Percentiles rank a stretch among this genome's conserved stretches.
phyloP scores from a whole-genome alignment of 2,888 invertebrate species.

The Chrysolina haemoptera region DNA sequence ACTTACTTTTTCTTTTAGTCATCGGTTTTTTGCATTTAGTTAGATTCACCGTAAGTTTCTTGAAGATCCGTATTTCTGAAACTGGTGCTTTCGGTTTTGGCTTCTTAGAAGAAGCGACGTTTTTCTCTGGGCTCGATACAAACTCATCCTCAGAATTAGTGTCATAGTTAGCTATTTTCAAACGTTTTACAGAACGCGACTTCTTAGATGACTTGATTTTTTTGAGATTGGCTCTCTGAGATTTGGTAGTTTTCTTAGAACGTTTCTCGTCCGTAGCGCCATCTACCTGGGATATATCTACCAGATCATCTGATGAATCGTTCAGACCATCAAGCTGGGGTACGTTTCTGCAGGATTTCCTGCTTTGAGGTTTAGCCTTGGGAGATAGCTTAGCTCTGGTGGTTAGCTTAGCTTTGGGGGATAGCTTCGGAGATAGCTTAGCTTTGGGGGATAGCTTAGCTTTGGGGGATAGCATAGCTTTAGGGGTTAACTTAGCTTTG shows the following conservation, averaged over 20 bases:
- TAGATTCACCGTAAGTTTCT: conserved; percentile 71
- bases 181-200: conserved; percentile 43
- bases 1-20: conserved; percentile 53
- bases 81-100: conserved; percentile 46
- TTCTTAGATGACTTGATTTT: conserved; percentile 50
- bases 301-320: conserved; percentile 28
- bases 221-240: conserved; percentile 60
- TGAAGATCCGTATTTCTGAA: conserved; percentile 64
- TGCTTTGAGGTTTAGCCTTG: not conserved
- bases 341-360: not conserved
- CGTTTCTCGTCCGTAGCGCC: conserved; percentile 49
- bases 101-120: conserved; percentile 46
- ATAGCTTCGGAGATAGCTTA: no score
- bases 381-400: no score
- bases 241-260: conserved; percentile 31
- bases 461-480: no score
- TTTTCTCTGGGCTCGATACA: conserved; percentile 39
- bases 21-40: conserved; percentile 71
- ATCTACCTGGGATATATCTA: conserved; percentile 49
- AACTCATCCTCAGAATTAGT: conserved; percentile 62
- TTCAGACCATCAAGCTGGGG: conserved; percentile 33
- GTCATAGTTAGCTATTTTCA: conserved; percentile 49
- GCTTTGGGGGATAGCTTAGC: no score
- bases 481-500: no score
- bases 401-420: no score